Base-by-base conservation (phyloP, 2,888 invertebrate species). In the Plebejus argus region DNA sequence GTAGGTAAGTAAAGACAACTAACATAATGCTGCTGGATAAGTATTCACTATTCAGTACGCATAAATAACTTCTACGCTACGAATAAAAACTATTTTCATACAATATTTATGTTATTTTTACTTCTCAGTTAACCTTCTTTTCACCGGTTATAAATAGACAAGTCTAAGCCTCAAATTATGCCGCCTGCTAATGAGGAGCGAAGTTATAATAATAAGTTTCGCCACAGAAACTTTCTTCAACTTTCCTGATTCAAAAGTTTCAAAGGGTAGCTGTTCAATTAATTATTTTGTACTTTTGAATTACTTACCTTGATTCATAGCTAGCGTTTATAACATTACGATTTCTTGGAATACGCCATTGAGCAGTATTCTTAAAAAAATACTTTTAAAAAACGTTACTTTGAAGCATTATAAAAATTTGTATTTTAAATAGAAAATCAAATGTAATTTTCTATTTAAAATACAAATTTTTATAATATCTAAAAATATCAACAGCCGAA, bases 201-300 rank as follows among this genome's bases (percentile, higher is more conserved):
- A 66, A 66, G 61, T 28, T 66, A 66, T 28, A 28, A 66, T 28
- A 66, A 66, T 66, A 66, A 66, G 61, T 66, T 66, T 66, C 61
- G 23, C 61, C 61, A 8, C 61, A 28, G 23, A 66, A 23, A 66
- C 61, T 66, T 66, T 66, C 61, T 5, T 23, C 28, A 66, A 28
- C 61, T 66, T 66, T 28, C 23, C 23, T 66, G 61, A 28, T 66
- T 66, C 61, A 66, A 66, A 58, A 66, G 28, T 66, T 66, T 66
- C 61, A 66, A 66, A 66, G 61, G 61, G 61, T 66, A 66, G 61
- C 61, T 66, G 8, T 66, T 10, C 61, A 66, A 66, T 66, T 66
- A 28, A 66, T 66, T 66, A 66, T 70, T 75, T 58, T 70, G 49
- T 61, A 78, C 23, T 77, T 77, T 78, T 77, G 75, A 78, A 80